Evolutionary conservation across 2,113 vertebrate species (phyloP), one percentile per base, ranked within the genome.

Genomic region (Montifringilla adamsi): DNA sequence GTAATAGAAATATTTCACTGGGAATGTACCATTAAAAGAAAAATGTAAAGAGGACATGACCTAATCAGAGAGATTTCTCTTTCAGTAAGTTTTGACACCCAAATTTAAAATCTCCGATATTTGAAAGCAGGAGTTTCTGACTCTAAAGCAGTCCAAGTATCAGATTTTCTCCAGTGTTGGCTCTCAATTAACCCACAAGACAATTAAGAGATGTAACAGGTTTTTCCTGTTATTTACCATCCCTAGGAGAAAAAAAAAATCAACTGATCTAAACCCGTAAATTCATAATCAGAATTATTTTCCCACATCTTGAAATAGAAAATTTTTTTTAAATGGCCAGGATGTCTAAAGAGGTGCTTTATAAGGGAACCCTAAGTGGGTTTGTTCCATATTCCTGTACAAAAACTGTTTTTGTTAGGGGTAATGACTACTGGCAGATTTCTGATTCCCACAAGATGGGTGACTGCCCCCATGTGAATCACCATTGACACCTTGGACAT

Each of bases 311-410:
- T 79, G 13, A 68, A 31, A 75, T 5, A 72, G 60, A 3, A 62
- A 17, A 19, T 22, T 22, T 33, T 19, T 77, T 2, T 2, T 3
- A 47, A 85, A 26, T 50, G 8, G 0, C 7, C 8, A 44, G 3
- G 8, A 75, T 7, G 1, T 83, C 26, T 82, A 17, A 33, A 63
- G 26, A 49, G 5, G 1, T 53, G 27, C 12, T 93, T 76, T 24
- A 20, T 39, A 60, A 76, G 16, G 26, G 12, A 60, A 55, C 4
- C 1, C 7, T 39, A 41, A 18, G 14, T n/a, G 1, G 0, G 8
- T 80, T 59, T 86, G 17, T 37, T 79, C 10, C 6, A 5, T 30
- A 44, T 37, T 82, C 6, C 15, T 52, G 6, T 35, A 19, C 6
- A 41, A 28, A 70, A 67, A 23, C 5, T 13, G 5, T 5, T 67